Evolutionary conservation across 2,113 vertebrate species (phyloP).

Genomic region (Prionailurus bengalensis): DNA sequence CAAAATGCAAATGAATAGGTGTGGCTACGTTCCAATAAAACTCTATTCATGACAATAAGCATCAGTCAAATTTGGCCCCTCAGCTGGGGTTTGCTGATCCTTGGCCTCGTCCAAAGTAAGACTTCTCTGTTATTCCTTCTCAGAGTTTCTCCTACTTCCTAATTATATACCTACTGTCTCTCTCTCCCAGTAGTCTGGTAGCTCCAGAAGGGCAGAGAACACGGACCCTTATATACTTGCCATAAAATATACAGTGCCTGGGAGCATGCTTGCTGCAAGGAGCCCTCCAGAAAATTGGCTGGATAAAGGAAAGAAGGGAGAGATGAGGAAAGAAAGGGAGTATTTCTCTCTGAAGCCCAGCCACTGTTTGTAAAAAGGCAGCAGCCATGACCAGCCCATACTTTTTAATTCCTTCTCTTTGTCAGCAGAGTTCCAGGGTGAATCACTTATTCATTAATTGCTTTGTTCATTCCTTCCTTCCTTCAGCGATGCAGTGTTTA

Average conservation of each 20-base stretch:
- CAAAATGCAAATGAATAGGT: background rate
- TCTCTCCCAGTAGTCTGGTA: background rate
- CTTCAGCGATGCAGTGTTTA: background rate
- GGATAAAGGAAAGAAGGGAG: background rate
- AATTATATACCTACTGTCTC: background rate
- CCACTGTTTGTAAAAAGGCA: background rate
- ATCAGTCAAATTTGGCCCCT: background rate
- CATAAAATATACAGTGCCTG: background rate
- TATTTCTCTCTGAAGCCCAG: background rate
- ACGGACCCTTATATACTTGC: background rate
- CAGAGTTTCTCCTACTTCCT: background rate
- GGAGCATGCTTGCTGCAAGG: background rate
- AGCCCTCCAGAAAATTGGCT: background rate
- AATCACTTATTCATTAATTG: background rate
- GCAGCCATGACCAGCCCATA: background rate
- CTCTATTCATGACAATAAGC: constrained; percentile 42
- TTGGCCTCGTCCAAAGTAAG: background rate
- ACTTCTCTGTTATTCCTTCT: background rate
- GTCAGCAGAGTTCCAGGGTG: background rate
- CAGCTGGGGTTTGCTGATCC: background rate
- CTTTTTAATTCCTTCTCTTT: background rate
- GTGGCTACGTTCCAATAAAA: constrained; percentile 10
- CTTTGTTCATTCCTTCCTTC: background rate
- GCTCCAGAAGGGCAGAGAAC: background rate
- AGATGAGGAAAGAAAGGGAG: background rate